Evolutionary conservation across 1,140 invertebrate genomes (phyloP).

Genomic region (Hylyphantes graminicola): DNA sequence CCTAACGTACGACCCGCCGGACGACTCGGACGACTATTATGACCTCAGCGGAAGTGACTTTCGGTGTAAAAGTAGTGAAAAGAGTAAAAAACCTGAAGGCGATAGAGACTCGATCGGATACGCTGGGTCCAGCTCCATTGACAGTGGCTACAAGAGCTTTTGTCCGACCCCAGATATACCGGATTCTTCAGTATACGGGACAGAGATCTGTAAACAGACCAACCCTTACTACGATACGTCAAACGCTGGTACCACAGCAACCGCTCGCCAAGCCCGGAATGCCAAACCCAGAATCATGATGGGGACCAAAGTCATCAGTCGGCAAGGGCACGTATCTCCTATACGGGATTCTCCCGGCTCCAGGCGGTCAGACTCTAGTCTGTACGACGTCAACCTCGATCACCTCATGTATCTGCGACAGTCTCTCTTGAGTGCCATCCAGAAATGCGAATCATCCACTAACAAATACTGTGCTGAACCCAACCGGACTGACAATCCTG

Average conservation of each 20-base stretch:
- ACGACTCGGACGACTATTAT: conserved; percentile 65
- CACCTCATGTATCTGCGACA: conserved; percentile 66
- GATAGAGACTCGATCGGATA: conserved; percentile 67
- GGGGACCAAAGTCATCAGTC: conserved; percentile 67
- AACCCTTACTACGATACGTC: conserved; percentile 39
- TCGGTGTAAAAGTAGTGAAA: conserved; percentile 55
- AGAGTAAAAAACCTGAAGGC: conserved; percentile 55
- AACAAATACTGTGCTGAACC: conserved; percentile 10
- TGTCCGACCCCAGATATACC: conserved; percentile 68
- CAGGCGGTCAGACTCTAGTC: conserved; percentile 40
- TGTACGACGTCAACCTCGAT: conserved; percentile 65
- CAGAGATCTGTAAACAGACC: conserved; percentile 7
- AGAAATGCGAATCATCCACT: conserved; percentile 63
- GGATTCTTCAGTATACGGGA: conserved; percentile 63
- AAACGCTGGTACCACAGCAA: background rate
- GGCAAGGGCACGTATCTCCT: conserved; percentile 44
- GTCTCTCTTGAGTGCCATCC: conserved; percentile 66
- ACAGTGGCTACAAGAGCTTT: conserved; percentile 69
- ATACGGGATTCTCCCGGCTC: conserved; percentile 26
- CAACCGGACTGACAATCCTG: conserved; percentile 25
- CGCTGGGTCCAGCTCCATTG: conserved; percentile 68
- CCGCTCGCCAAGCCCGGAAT: conserved; percentile 3
- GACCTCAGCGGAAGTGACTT: conserved; percentile 36
- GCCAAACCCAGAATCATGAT: conserved; percentile 67
- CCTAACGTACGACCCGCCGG: conserved; percentile 63